Percentiles rank a stretch among this genome's conserved stretches.
Evolutionary conservation across 2,888 invertebrate genomes (phyloP).

Genomic region (Cephus pygmeus): DNA sequence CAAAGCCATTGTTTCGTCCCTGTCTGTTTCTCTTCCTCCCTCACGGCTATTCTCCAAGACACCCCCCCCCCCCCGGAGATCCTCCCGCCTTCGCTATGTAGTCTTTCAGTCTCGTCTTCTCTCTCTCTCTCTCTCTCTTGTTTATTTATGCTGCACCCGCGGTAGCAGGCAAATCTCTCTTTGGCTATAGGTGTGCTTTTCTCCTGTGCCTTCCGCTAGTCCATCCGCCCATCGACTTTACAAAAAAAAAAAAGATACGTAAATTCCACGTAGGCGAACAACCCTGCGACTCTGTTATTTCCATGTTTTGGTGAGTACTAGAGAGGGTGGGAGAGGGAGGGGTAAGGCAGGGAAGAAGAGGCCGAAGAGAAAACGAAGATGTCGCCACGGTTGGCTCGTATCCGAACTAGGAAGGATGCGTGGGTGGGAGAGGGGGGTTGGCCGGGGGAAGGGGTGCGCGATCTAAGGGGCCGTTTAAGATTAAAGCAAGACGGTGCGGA

Average conservation of each 20-base stretch:
- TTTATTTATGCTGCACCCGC: constrained; percentile 44
- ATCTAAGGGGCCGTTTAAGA: constrained; percentile 40
- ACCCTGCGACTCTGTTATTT: neutral
- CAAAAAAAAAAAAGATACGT: neutral
- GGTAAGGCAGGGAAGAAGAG: neutral
- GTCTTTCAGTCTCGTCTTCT: neutral
- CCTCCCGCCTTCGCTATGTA: neutral
- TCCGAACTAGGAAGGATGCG: neutral
- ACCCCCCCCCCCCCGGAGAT: neutral
- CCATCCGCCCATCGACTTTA: neutral
- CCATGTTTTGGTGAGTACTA: neutral
- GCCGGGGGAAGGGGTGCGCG: neutral
- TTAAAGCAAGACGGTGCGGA: constrained; percentile 50
- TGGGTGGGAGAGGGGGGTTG: neutral
- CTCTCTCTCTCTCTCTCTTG: constrained; percentile 18
- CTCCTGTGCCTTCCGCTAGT: neutral
- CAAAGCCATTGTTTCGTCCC: constrained; percentile 33
- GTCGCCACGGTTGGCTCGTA: neutral
- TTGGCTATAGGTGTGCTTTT: constrained; percentile 26
- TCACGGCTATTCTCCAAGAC: constrained; percentile 14
- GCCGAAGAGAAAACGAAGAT: too few relatives aligned
- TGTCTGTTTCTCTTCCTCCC: constrained; percentile 47
- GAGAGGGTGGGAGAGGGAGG: too few relatives aligned
- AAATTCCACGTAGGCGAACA: neutral
- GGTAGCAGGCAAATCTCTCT: constrained; percentile 45